A percentile compares a stretch with the other conserved stretches of the same genome.
Evolutionary conservation across 2,113 vertebrate species (phyloP).

Genomic region (Periophthalmodon schlosseri): DNA sequence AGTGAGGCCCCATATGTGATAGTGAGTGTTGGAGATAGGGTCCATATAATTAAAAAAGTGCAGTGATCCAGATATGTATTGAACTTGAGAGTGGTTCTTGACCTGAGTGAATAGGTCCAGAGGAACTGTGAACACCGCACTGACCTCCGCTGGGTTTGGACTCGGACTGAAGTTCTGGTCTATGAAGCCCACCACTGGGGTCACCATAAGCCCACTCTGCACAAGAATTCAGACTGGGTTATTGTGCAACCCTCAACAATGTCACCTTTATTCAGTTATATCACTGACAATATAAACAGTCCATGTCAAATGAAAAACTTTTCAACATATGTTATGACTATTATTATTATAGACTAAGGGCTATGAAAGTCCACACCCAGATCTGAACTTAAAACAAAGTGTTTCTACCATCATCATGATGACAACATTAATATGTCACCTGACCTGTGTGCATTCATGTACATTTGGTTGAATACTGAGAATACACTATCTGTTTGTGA

Average conservation of each 20-base stretch:
- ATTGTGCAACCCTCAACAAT: neutral
- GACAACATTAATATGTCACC: too few species aligned
- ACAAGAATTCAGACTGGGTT: neutral
- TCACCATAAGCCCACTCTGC: conserved; percentile 81
- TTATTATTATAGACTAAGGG: neutral
- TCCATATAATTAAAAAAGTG: conserved; percentile 83
- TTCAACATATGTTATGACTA: neutral
- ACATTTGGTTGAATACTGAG: too few species aligned
- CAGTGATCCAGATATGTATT: conserved; percentile 9
- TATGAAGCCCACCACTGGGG: conserved; percentile 89
- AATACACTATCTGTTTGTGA: too few species aligned
- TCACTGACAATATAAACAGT: neutral
- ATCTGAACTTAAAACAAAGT: too few species aligned
- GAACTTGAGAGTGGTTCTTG: conserved; percentile 58
- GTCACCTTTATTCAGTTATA: neutral
- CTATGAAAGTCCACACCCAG: too few species aligned
- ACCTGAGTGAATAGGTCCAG: conserved; percentile 84
- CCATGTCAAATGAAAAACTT: neutral
- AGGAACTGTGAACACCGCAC: conserved; percentile 84
- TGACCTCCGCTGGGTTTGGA: conserved; percentile 89
- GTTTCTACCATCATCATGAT: too few species aligned
- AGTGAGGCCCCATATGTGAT: conserved; percentile 87
- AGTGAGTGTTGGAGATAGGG: conserved; percentile 60
- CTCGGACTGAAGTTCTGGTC: conserved; percentile 79
- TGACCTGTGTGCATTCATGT: too few species aligned